These are phyloP conservation scores for Numenius arquata DNA, from an alignment of 2,113 vertebrate genomes.

Conservation along the genomic window DNA sequence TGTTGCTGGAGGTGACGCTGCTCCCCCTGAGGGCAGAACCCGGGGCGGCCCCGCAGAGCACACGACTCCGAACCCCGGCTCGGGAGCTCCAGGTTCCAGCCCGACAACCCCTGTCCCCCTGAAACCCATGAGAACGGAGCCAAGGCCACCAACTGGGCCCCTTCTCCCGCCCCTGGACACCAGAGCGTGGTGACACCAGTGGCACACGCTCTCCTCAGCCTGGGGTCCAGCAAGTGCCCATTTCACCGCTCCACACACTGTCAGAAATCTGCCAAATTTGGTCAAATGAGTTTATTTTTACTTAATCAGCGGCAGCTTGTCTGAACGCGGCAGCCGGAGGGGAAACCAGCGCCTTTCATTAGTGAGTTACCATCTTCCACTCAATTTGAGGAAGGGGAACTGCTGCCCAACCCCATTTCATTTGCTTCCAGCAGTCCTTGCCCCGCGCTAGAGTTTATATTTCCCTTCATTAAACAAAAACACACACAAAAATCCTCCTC, in stretches of 20 bases:
- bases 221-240: fast-evolving
- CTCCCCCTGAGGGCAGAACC: too few species aligned
- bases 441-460: not conserved
- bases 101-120: not conserved
- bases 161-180: not conserved
- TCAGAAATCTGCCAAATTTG: too few species aligned
- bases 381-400: not conserved
- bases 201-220: fast-evolving
- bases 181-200: fast-evolving
- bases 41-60: too few species aligned
- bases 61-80: too few species aligned
- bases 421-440: not conserved
- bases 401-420: not conserved
- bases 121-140: fast-evolving
- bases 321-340: not conserved
- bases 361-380: fast-evolving
- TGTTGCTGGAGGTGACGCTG: not conserved
- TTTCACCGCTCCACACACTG: not conserved
- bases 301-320: fast-evolving
- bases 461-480: not conserved
- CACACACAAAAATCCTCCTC: not conserved
- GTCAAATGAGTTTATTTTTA: fast-evolving
- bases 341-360: not conserved
- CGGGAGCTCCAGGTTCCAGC: not conserved
- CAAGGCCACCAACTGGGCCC: not conserved